phyloP scores from a whole-genome alignment of 2,888 invertebrate species.

The Eupelmus urozonus region DNA sequence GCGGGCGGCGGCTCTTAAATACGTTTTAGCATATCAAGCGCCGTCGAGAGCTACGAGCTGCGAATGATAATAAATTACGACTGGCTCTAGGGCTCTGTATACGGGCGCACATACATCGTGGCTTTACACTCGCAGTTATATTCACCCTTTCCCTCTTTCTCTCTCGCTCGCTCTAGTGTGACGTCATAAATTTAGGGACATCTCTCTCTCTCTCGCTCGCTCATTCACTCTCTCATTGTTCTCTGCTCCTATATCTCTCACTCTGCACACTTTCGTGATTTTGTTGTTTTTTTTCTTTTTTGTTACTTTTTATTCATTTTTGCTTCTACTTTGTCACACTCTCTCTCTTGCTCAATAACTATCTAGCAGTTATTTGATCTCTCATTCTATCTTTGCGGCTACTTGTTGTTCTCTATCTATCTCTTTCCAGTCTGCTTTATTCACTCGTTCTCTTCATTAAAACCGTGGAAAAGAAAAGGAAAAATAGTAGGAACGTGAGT shows the following conservation, averaged over 20 bases:
- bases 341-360: too few relatives aligned
- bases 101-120: neutral
- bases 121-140: constrained; percentile 37
- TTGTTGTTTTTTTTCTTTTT: neutral
- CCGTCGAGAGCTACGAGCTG: constrained; percentile 34
- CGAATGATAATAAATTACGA: constrained; percentile 48
- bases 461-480: neutral
- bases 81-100: neutral
- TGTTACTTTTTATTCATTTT: neutral
- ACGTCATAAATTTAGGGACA: constrained; percentile 41
- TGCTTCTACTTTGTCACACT: neutral
- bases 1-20: constrained; percentile 29
- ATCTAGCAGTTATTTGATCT: too few relatives aligned
- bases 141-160: neutral
- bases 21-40: constrained; percentile 42
- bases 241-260: neutral
- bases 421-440: neutral
- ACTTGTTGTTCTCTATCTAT: neutral
- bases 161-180: neutral
- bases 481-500: neutral
- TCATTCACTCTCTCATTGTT: neutral
- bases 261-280: too few relatives aligned
- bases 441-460: neutral
- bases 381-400: too few relatives aligned
- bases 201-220: neutral